phyloP scores from a whole-genome alignment of 2,888 invertebrate species.

The Saturnia japonica region DNA sequence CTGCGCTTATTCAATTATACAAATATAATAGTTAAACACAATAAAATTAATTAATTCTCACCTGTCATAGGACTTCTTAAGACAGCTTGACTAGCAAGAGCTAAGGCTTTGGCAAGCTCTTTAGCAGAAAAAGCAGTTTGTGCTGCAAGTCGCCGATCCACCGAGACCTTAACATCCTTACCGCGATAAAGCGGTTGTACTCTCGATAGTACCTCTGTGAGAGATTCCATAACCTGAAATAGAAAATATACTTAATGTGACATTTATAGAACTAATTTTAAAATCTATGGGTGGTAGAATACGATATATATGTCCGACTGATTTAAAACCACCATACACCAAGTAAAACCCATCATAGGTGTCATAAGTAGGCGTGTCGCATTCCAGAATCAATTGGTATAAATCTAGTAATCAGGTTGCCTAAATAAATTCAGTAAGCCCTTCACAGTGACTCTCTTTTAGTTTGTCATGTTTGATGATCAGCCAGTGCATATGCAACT shows the following conservation, averaged over 20 bases:
- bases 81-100: constrained; percentile 87
- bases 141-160: constrained; percentile 83
- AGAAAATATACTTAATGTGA: not conserved
- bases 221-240: constrained; percentile 63
- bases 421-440: too few relatives aligned
- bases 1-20: not conserved
- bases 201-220: constrained; percentile 83
- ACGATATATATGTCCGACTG: too few relatives aligned
- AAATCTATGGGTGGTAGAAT: too few relatives aligned
- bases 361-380: too few relatives aligned
- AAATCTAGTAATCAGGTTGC: too few relatives aligned
- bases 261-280: not conserved
- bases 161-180: constrained; percentile 84
- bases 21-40: not conserved
- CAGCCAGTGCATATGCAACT: too few relatives aligned
- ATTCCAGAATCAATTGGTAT: too few relatives aligned
- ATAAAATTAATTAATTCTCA: constrained; percentile 39
- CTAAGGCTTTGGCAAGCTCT: constrained; percentile 79
- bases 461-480: too few relatives aligned
- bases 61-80: constrained; percentile 86
- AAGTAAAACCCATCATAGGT: too few relatives aligned
- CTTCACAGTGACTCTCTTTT: too few relatives aligned
- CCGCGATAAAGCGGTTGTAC: constrained; percentile 85
- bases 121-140: constrained; percentile 80
- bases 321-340: too few relatives aligned